Percentiles rank a stretch among this genome's conserved stretches.
phyloP scores from a whole-genome alignment of 2,797 vertebrate species.

The Cryptoblepharus egeriae region DNA sequence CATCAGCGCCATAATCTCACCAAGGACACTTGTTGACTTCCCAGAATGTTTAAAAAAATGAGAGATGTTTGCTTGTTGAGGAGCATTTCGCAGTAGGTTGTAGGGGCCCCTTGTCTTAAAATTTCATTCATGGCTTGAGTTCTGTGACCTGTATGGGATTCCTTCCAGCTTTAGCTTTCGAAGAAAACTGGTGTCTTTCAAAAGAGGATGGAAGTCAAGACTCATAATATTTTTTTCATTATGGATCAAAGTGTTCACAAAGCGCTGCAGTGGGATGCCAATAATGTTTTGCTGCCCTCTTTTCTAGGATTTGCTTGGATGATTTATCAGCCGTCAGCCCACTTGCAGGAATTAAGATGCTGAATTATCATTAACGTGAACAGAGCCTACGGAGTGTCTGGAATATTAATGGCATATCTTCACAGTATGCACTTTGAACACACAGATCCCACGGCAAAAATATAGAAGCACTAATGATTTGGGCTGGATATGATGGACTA shows the following conservation, averaged over 20 bases:
- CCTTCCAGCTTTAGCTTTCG: neutral
- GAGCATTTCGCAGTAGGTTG: neutral
- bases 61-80: neutral
- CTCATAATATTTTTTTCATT: constrained; percentile 13
- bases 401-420: constrained; percentile 61
- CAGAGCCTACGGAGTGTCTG: constrained; percentile 35
- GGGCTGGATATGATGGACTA: constrained; percentile 35
- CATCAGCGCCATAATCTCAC: no score
- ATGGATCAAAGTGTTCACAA: constrained; percentile 58
- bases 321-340: constrained; percentile 64
- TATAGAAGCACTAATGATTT: constrained; percentile 54
- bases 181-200: constrained; percentile 25
- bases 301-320: constrained; percentile 44
- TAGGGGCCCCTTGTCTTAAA: neutral
- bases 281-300: constrained; percentile 19
- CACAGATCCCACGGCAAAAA: neutral
- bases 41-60: neutral
- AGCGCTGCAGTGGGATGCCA: constrained; percentile 44
- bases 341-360: constrained; percentile 53
- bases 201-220: constrained; percentile 35
- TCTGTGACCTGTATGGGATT: neutral
- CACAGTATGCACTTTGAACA: constrained; percentile 54
- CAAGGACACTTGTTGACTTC: neutral
- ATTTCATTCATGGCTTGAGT: neutral
- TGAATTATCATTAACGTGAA: constrained; percentile 61